Evolutionary conservation across 2,888 invertebrate species (phyloP).

Genomic region (Epirrhoe alternata): DNA sequence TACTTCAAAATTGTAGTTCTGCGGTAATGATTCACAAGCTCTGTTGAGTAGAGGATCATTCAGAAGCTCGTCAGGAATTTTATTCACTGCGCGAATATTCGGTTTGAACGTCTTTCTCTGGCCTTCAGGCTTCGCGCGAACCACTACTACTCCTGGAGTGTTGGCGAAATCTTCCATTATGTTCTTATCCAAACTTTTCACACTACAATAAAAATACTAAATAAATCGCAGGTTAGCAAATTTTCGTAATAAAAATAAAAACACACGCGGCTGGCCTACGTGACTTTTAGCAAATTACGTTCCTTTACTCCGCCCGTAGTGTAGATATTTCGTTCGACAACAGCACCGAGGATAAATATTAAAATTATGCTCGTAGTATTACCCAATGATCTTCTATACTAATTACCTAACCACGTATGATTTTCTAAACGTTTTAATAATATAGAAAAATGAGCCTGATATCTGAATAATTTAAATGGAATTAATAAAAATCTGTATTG

Average conservation of each 20-base stretch:
- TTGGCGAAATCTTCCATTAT: conserved; percentile 69
- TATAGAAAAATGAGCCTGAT: too few relatives aligned
- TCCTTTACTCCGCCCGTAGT: conserved; percentile 41
- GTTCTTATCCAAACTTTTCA: conserved; percentile 29
- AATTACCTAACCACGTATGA: too few relatives aligned
- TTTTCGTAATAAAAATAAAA: conserved; percentile 59
- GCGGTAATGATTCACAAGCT: conserved; percentile 91
- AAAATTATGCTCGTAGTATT: too few relatives aligned
- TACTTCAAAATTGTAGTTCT: conserved; percentile 99
- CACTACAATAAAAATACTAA: conserved; percentile 19
- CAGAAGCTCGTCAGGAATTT: conserved; percentile 92
- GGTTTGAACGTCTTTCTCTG: conserved; percentile 92
- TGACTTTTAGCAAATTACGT: conserved; percentile 72
- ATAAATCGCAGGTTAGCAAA: conserved; percentile 52
- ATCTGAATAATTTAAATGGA: too few relatives aligned
- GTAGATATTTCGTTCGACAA: neutral
- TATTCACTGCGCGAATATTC: conserved; percentile 88
- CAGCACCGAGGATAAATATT: too few relatives aligned
- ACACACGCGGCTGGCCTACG: conserved; percentile 79
- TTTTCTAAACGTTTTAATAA: too few relatives aligned
- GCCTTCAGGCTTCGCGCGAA: conserved; percentile 90
- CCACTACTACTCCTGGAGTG: conserved; percentile 85
- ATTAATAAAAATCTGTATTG: too few relatives aligned
- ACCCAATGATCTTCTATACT: too few relatives aligned
- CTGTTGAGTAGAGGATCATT: conserved; percentile 90